A percentile compares a stretch with the other conserved stretches of the same genome.
These are phyloP conservation scores for Vireo altiloquus DNA, from an alignment of 2,113 vertebrate genomes.

Conservation along the genomic window DNA sequence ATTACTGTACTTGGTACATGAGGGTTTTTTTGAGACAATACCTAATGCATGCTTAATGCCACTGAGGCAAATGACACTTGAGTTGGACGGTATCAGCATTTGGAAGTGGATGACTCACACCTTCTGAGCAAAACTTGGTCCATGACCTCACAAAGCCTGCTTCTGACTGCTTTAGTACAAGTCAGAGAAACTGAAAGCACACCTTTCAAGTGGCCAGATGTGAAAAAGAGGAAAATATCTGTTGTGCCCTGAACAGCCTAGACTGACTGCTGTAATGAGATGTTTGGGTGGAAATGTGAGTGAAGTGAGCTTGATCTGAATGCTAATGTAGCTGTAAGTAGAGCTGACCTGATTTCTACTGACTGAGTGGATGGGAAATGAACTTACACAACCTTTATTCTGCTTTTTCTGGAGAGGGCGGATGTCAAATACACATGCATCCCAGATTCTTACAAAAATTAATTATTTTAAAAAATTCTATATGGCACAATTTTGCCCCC, in stretches of 20 bases:
- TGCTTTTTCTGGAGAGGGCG: neutral
- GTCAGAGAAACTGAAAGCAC: neutral
- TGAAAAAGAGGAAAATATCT: neutral
- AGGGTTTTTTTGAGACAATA: accelerated
- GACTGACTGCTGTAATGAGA: neutral
- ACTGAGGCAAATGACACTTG: neutral
- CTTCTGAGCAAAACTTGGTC: neutral
- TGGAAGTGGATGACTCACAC: neutral
- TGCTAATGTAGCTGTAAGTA: neutral
- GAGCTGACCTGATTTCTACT: conserved; percentile 36
- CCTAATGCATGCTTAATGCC: neutral
- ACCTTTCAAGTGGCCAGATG: neutral
- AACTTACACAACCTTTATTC: neutral
- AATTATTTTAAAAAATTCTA: neutral
- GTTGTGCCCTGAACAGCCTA: neutral
- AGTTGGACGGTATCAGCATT: neutral
- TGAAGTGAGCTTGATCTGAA: conserved; percentile 39
- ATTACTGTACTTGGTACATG: neutral
- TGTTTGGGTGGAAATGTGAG: conserved; percentile 25
- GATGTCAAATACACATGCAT: neutral
- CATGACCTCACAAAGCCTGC: neutral
- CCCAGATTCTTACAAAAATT: neutral
- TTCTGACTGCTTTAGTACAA: neutral
- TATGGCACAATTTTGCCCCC: neutral
- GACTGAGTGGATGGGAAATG: neutral